Evolutionary conservation across 2,888 invertebrate species (phyloP).

Genomic region (Blastobasis adustella): DNA sequence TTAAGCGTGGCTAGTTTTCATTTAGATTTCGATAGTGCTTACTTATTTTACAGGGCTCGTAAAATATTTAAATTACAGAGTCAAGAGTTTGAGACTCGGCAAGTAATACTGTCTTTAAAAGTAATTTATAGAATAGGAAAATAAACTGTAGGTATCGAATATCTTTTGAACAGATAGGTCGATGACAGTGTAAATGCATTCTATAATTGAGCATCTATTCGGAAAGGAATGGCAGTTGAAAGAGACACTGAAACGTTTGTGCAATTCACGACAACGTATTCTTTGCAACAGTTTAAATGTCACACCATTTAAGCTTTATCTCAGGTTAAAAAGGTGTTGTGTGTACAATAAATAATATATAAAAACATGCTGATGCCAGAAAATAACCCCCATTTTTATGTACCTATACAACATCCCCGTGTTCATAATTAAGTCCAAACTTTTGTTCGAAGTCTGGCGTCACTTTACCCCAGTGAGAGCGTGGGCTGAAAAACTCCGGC

Average conservation of each 20-base stretch:
- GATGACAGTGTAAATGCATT: too few species aligned
- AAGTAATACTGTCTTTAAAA: background rate
- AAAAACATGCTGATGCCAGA: too few species aligned
- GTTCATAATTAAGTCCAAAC: background rate
- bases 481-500: background rate
- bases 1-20: slow-evolving; percentile 23
- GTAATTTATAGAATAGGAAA: background rate
- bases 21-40: background rate
- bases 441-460: background rate
- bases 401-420: background rate
- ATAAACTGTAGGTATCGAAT: background rate
- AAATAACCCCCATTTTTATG: too few species aligned
- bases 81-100: background rate
- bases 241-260: too few species aligned
- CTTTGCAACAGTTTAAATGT: too few species aligned
- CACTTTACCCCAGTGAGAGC: background rate
- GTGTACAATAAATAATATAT: too few species aligned
- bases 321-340: too few species aligned
- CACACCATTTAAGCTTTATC: too few species aligned
- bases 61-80: background rate
- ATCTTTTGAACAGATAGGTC: too few species aligned
- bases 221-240: too few species aligned
- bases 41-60: background rate
- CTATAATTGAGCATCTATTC: too few species aligned
- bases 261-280: too few species aligned